Base-by-base conservation (phyloP, 2,113 vertebrate genomes). In the Corythaeola cristata region DNA sequence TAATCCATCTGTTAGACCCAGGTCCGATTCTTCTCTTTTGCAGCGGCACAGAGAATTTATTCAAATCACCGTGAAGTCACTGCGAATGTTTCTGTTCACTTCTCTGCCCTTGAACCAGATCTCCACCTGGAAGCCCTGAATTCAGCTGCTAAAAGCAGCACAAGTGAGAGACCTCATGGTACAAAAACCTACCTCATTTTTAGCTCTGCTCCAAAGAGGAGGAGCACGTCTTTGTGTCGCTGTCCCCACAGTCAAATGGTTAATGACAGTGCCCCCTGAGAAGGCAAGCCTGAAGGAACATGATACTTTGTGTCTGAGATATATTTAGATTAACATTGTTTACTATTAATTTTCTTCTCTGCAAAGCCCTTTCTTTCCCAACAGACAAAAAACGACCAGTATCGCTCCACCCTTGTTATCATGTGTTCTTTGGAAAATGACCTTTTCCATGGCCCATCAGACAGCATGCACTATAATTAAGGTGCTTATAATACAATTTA, bases 281-380 rank as follows among this genome's bases (percentile, higher is more conserved):
- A 84, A 58, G 78, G 76, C 71, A 30, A 58, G 74, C 72, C 91
- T 74, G 87, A 35, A 96, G 91, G 91, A 98, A 96, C 50, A 78
- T 8, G 79, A 5, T 73, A 86, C 88, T 96, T 89, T 91, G 18
- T 93, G 86, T 75, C 91, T 87, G 73, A 91, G 84, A 87, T 96
- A 97, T 91, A 97, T 93, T 97, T 96, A 96, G 95, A 77, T 84
- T 64, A 66, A 68, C 81, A 82, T 41, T 96, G 93, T 93, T 97
- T 97, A 92, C 91, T 95, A 86, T 93, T 94, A 81, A 93, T 81
- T 80, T 74, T 88, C 90, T 85, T 37, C 84, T 75, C 85, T 77
- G 79, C 81, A 90, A 95, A 96, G 84, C 50, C 49, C n/a, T 92
- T 93, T 96, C 83, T 93, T 63, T 88, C 91, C 41, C 60, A 45